Base-by-base conservation (phyloP, 2,888 invertebrate genomes). In the Lutraria lutraria region DNA sequence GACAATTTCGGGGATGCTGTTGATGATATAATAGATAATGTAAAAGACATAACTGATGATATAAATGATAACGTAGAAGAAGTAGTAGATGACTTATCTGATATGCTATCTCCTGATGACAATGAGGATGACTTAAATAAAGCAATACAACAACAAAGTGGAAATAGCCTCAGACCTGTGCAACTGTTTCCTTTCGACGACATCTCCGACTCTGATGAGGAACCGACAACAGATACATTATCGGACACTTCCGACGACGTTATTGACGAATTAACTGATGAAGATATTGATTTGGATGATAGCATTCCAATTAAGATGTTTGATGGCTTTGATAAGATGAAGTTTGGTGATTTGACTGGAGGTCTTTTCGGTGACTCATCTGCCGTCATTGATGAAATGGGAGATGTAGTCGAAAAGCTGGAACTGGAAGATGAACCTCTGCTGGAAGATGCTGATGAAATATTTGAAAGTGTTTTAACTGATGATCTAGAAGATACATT, bases 401-500 rank as follows among this genome's bases (percentile, higher is more conserved):
- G 31, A 0, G 34, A 76, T 34, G 16, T 34, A 34, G 76, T 12
- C 3, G 76, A 76, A 76, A 76, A 34, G 19, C 31, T 34, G 10
- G 76, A 76, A 76, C 4, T 76, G 31, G 76, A 76, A 76, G 76
- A 76, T 15, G 76, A 76, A 34, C 76, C 76, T 19, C 12, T 19
- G 19, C 1, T 76, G 19, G 31, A 76, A 76, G 76, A 34, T 76
- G 19, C 31, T 6, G 21, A 15, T 31, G 76, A 76, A 76, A 76
- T 76, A 31, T 76, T 76, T 21, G 76, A 34, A 25, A 25, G 25
- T 15, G 34, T 21, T 60, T 12, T 63, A 13, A 25, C 72, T n/a
- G 63, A 63, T 12, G 43, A 79, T 34, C 72, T 34, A 34, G 85
- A 85, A 80, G 76, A 80, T 85, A 29, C 54, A 25, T 21, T 21